A percentile compares a stretch with the other conserved stretches of the same genome.
Conservation (phyloP, 2,113 vertebrate genomes). For the Crocuta crocuta region DNA sequence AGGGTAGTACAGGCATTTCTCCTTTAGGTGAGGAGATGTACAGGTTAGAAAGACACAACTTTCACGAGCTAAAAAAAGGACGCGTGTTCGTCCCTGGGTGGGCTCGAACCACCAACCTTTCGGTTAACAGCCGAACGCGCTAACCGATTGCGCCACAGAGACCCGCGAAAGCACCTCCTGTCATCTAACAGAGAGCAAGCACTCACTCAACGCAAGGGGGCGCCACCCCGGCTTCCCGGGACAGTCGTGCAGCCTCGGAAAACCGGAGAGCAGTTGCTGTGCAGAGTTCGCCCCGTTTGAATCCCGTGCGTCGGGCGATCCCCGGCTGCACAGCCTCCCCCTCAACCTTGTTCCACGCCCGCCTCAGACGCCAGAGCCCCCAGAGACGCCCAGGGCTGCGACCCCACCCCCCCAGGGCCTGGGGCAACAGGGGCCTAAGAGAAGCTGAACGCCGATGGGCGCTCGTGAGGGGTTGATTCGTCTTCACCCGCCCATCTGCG, state of each 20-base stretch:
- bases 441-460: background rate
- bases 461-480: background rate
- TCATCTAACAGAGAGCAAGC: background rate
- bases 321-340: background rate
- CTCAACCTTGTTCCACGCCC: background rate
- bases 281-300: fast-evolving
- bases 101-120: background rate
- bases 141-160: background rate
- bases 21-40: background rate
- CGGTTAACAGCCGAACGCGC: background rate
- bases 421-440: background rate
- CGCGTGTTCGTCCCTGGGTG: background rate
- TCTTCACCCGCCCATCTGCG: background rate
- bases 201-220: background rate
- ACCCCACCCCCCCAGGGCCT: background rate
- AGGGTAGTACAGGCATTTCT: background rate
- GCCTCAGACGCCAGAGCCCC: too few relatives aligned
- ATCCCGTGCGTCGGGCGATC: background rate
- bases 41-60: background rate
- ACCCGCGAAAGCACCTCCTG: fast-evolving
- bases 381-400: background rate
- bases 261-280: background rate
- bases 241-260: background rate
- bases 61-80: background rate
- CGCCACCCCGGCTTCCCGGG: too few relatives aligned